phyloP scores from a whole-genome alignment of 2,797 vertebrate genomes.

The Phataginus tricuspis region DNA sequence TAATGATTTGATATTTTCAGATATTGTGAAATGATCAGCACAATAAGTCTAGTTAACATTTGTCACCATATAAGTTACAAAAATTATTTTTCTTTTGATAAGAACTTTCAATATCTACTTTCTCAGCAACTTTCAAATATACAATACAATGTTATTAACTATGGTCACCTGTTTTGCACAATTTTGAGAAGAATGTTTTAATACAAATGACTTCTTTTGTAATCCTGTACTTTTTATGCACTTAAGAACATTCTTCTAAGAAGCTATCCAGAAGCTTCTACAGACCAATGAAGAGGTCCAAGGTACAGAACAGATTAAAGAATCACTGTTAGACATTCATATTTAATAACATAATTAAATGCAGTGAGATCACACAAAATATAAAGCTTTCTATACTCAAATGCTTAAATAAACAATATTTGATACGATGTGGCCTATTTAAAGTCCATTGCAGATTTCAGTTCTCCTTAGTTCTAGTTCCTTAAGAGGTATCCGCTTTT shows the following conservation, averaged over 20 bases:
- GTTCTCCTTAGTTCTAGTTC: not conserved
- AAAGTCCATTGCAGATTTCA: not conserved
- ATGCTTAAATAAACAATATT: not conserved
- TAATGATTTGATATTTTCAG: not conserved
- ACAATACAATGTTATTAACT: not conserved
- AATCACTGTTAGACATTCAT: not conserved
- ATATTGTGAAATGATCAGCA: not conserved
- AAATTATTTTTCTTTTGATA: not conserved
- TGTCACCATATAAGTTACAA: not conserved
- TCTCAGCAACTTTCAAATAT: not conserved
- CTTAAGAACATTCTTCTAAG: conserved; percentile 1
- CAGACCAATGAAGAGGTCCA: not conserved
- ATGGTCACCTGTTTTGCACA: not conserved
- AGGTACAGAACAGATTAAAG: not conserved
- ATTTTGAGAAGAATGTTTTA: conserved; percentile 17
- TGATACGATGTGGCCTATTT: not conserved
- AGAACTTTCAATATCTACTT: not conserved
- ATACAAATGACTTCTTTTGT: not conserved
- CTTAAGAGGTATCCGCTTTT: not conserved
- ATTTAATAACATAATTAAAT: conserved; percentile 5
- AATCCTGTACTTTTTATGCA: not conserved
- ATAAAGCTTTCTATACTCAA: not conserved
- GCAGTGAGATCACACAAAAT: not conserved
- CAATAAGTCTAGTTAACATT: not conserved
- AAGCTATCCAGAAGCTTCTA: not conserved